Base-by-base conservation (phyloP, 2,888 invertebrate species). In the Spilarctia lutea region DNA sequence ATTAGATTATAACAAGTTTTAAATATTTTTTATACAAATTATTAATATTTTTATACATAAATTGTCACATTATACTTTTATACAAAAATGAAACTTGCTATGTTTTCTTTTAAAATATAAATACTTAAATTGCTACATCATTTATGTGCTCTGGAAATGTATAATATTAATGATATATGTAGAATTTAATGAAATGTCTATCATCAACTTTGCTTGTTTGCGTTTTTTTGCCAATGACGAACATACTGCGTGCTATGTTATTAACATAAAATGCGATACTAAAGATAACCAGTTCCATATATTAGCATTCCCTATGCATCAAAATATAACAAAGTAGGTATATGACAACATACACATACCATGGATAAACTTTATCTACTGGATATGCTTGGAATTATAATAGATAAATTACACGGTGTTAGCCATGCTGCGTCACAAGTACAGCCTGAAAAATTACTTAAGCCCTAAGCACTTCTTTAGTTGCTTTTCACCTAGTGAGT, bases 31-130 rank as follows among this genome's bases (percentile, higher is more conserved):
- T 52, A 52, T 48, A 48, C 20, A 52, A 7, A 52, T 4, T 20
- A 52, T 24, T 52, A 48, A 66, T 42, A 68, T 52, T 52, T 68
- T 69, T 35, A 35, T 52, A 69, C 33, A 56, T 33, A 52, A 68
- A 69, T 24, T 33, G 13, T 24, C 52, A 52, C 24, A 52, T 52
- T 52, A 52, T 24, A 52, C 10, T 24, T 52, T 52, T 52, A 52
- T 52, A 52, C 24, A 52, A 52, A 52, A 52, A 52, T 52, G 8
- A 52, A 24, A 24, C 10, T 52, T 52, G 20, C 52, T 27, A 11
- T 60, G 13, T 0, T 27, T 27, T 60, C 56, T 56, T 56, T 56
- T n/a, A 56, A 27, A 4, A 11, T 27, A 60, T 4, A 27, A n/a
- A 27, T 60, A 27, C 27, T 13, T 27, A 13, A n/a, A 13, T 27